These are phyloP conservation scores for Conomelus anceps DNA, from an alignment of 2,888 invertebrate species.

Conservation along the genomic window DNA sequence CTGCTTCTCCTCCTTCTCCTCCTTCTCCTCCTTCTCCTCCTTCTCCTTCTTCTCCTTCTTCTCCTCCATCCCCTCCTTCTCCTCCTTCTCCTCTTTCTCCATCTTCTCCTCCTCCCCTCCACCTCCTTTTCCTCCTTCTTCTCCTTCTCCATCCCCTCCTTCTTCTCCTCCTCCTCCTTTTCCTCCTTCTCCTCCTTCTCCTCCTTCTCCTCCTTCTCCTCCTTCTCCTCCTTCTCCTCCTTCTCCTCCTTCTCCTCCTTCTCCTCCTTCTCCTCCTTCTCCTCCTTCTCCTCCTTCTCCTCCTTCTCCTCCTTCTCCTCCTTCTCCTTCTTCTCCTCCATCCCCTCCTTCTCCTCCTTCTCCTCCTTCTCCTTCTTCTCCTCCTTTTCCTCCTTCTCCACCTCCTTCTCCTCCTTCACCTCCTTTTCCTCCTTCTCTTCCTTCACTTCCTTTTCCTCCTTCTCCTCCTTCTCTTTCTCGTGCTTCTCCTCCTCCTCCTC, in stretches of 20 bases:
- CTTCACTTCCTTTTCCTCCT: neutral
- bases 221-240: neutral
- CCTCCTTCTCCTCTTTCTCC: neutral
- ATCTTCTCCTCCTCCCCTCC: neutral
- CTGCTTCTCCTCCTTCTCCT: neutral
- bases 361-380: neutral
- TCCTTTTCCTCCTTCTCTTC: neutral
- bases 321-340: too few species aligned
- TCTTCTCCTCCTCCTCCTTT: neutral
- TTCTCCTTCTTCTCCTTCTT: neutral
- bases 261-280: neutral
- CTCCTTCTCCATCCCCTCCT: neutral
- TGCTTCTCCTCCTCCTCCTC: neutral
- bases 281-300: neutral
- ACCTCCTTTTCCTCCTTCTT: neutral
- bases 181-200: neutral
- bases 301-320: neutral
- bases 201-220: neutral
- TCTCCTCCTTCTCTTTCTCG: neutral
- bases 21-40: too few species aligned
- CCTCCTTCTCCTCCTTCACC: neutral
- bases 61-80: neutral
- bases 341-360: too few species aligned
- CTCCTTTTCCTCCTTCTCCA: neutral
- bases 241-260: neutral